Conservation (phyloP, 2,113 vertebrate genomes). For the Petrocephalus zakoni region DNA sequence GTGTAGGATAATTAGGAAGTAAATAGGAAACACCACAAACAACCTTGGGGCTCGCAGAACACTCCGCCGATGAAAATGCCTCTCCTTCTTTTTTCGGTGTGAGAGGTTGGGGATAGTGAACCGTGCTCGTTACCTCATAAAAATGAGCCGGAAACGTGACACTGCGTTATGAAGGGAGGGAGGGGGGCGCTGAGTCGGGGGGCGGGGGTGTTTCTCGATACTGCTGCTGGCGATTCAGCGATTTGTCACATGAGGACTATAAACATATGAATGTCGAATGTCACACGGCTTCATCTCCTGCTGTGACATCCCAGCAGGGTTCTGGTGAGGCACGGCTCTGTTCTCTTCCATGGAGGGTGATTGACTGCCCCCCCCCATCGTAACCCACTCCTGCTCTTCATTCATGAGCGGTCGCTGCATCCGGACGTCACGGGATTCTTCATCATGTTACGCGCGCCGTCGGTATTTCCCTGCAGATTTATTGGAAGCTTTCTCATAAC, state of each 20-base stretch:
- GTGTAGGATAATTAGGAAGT: constrained; percentile 7
- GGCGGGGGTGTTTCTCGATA: constrained; percentile 18
- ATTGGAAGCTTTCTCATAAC: not conserved
- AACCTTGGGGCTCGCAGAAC: not conserved
- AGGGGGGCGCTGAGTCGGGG: constrained; percentile 13
- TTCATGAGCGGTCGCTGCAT: not conserved
- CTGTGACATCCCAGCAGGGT: not conserved
- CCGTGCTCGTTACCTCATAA: not conserved
- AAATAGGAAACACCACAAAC: not conserved
- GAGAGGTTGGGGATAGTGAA: not conserved
- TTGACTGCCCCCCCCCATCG: not conserved
- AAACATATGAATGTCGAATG: not conserved
- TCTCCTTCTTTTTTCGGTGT: not conserved
- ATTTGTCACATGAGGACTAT: constrained; percentile 26
- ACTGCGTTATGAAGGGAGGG: constrained; percentile 6
- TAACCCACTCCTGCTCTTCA: not conserved
- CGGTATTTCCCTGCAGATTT: not conserved
- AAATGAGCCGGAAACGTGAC: not conserved
- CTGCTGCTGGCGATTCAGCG: constrained; percentile 25
- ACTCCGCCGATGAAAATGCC: not conserved
- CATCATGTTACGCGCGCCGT: not conserved
- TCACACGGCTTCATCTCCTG: not conserved
- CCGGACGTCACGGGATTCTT: not conserved
- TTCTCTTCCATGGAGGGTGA: not conserved
- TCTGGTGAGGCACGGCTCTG: not conserved